phyloP scores from a whole-genome alignment of 2,113 vertebrate genomes.

The Parus major region DNA sequence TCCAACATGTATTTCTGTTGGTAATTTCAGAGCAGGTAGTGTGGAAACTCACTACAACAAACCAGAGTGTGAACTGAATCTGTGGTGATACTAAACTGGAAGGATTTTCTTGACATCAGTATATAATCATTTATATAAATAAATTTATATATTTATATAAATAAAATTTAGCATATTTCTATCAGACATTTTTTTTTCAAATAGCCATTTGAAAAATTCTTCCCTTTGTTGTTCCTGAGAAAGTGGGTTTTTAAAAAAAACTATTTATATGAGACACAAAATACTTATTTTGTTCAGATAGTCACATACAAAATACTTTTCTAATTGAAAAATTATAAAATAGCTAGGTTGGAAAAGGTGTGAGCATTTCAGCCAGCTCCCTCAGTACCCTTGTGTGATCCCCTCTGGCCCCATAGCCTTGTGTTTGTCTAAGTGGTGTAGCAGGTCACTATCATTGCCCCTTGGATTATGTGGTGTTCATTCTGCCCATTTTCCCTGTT shows the following conservation, averaged over 20 bases:
- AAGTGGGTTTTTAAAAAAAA: rapidly evolving
- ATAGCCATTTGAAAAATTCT: background rate
- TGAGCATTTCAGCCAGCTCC: background rate
- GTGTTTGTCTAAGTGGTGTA: background rate
- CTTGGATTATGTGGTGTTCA: background rate
- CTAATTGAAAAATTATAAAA: background rate
- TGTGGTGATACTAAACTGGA: background rate
- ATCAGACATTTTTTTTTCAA: background rate
- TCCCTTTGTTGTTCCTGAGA: background rate
- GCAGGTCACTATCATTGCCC: rapidly evolving
- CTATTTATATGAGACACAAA: background rate
- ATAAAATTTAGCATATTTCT: background rate
- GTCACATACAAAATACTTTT: background rate
- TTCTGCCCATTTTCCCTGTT: background rate
- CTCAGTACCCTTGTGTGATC: background rate
- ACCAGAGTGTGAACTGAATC: background rate
- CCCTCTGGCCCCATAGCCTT: too few relatives aligned
- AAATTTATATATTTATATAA: background rate
- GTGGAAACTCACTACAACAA: background rate
- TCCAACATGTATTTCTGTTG: background rate
- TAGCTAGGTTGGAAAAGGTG: background rate
- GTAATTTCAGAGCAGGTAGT: background rate
- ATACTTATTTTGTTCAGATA: background rate
- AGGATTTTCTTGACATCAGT: background rate
- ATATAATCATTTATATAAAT: background rate